Evolutionary conservation across 2,888 invertebrate genomes (phyloP).

Genomic region (Lapara coniferarum): DNA sequence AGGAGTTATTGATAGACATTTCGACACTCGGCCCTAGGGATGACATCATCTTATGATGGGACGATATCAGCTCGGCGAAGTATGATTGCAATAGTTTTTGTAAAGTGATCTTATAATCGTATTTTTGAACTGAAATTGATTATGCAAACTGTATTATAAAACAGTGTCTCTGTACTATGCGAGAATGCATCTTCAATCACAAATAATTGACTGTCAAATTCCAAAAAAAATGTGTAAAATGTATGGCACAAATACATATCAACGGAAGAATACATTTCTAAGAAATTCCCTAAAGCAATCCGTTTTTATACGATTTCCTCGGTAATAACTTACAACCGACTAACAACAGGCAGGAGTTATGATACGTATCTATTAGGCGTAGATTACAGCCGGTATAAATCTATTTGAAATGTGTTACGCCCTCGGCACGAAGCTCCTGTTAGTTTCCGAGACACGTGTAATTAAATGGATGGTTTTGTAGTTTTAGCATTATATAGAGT

Average conservation of each 20-base stretch:
- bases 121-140: too few species aligned
- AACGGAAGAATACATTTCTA: slow-evolving; percentile 18
- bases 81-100: too few species aligned
- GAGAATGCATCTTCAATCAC: too few species aligned
- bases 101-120: too few species aligned
- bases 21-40: too few species aligned
- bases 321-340: neutral
- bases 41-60: neutral
- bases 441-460: neutral
- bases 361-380: slow-evolving; percentile 11
- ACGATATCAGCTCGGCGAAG: too few species aligned
- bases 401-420: neutral
- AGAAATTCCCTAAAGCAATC: slow-evolving; percentile 21
- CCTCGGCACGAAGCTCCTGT: neutral
- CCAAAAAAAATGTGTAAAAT: slow-evolving; percentile 9
- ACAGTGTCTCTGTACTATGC: too few species aligned
- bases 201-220: neutral
- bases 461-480: neutral
- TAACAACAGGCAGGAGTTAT: neutral
- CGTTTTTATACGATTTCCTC: slow-evolving; percentile 22
- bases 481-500: neutral
- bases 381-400: neutral
- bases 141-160: too few species aligned
- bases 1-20: too few species aligned
- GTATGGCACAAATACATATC: slow-evolving; percentile 6